phyloP scores from a whole-genome alignment of 1,140 invertebrate genomes.

The Cecropterus lyciades region DNA sequence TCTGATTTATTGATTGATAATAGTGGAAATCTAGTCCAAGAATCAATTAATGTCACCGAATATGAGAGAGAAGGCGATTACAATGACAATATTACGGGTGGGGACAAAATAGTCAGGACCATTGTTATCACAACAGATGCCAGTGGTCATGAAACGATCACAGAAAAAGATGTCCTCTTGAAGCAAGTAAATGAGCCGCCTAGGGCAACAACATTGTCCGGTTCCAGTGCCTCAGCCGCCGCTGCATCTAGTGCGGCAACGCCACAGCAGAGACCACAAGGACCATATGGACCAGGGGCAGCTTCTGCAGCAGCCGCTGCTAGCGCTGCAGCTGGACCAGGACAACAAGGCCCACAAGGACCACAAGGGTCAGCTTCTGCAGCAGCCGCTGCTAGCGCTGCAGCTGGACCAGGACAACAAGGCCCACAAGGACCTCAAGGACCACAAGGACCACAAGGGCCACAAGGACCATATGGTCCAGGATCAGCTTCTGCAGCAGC shows the following conservation, averaged over 20 bases:
- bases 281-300: no score
- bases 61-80: slow-evolving; percentile 40
- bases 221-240: neutral
- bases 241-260: neutral
- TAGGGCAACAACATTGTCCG: slow-evolving; percentile 1
- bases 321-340: no score
- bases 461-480: neutral
- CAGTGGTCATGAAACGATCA: slow-evolving; percentile 49
- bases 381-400: no score
- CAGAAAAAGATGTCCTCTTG: slow-evolving; percentile 54
- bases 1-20: slow-evolving; percentile 44
- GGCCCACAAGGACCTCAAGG: slow-evolving; percentile 16
- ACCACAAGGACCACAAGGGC: neutral
- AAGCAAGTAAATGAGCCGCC: neutral
- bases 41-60: slow-evolving; percentile 43
- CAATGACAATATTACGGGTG: slow-evolving; percentile 23
- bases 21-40: slow-evolving; percentile 48
- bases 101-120: slow-evolving; percentile 50
- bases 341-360: no score
- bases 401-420: no score
- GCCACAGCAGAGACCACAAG: slow-evolving; percentile 1
- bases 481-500: no score
- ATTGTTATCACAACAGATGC: slow-evolving; percentile 49
- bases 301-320: no score
- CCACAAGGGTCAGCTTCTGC: no score